Base-by-base conservation (phyloP, 2,113 vertebrate genomes). In the Xenus cinereus region DNA sequence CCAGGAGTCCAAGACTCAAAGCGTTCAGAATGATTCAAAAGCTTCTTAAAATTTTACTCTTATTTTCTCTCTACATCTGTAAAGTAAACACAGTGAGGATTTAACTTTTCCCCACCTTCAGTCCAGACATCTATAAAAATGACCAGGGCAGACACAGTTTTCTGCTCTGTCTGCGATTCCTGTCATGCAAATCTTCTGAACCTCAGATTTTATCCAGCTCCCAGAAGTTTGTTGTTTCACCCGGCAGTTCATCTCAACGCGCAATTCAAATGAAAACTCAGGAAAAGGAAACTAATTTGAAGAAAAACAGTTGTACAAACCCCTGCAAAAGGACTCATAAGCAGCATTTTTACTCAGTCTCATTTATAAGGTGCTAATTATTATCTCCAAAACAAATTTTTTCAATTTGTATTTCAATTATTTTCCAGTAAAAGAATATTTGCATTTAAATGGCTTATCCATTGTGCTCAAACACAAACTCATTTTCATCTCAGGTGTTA, bases 401-500 rank as follows among this genome's bases (percentile, higher is more conserved):
- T 91, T 68, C 89, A 45, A 83, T 88, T 80, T 77, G 27, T 72
- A 51, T 89, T 94, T 91, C 80, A 89, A 80, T 94, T 93, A 80
- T 91, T 95, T 94, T 59, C 78, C 74, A 43, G 63, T 19, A 83
- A 73, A 91, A 90, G 78, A 64, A 73, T 89, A 90, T 96, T 87
- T 96, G 89, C 90, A 93, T 96, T 91, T 87, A 96, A 95, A 89
- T 81, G 64, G 48, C 82, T 86, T 80, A 57, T 63, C 71, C 10
- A 39, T 35, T 75, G 84, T 84, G 87, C 84, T 89, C 90, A 68
- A 84, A 54, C 39, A 91, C 85, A 77, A 86, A 93, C 60, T 53
- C 89, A 64, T 86, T 92, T 88, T 56, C 90, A 94, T 86, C 89
- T 96, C 43, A 11, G 51, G 46, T 92, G 83, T 90, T 19, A 54